Conservation (phyloP, 2,797 vertebrate genomes). For the Falco berigora region DNA sequence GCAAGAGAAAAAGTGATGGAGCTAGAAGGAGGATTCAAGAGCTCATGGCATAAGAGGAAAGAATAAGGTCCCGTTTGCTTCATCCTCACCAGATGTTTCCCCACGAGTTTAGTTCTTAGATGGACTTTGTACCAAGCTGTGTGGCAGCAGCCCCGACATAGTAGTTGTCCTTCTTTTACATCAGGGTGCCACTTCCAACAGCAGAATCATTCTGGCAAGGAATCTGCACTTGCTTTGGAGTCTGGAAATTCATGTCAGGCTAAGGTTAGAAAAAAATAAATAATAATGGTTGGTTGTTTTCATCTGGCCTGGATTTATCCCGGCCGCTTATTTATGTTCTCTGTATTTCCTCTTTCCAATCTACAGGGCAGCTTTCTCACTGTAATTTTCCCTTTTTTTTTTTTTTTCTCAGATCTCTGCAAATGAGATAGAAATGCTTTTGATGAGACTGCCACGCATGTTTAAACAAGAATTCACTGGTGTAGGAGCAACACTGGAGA, state of each 20-base stretch:
- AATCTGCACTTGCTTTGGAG: background rate
- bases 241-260: background rate
- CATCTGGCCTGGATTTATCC: background rate
- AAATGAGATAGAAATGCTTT: conserved; percentile 87
- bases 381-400: conserved; percentile 30
- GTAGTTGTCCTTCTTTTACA: background rate
- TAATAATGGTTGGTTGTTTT: background rate
- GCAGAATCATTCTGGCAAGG: background rate
- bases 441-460: conserved; percentile 88
- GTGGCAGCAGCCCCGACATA: background rate
- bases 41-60: background rate
- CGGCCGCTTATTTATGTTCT: background rate
- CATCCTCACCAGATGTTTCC: background rate
- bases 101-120: background rate
- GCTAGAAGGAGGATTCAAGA: background rate
- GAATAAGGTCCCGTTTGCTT: background rate
- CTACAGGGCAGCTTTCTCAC: background rate
- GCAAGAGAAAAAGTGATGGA: background rate
- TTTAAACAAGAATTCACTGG: conserved; percentile 95
- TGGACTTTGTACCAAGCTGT: background rate
- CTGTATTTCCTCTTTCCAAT: background rate
- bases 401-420: conserved; percentile 81
- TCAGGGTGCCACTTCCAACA: background rate
- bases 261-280: background rate
- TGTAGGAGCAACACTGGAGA: conserved; percentile 92